Evolutionary conservation across 1,140 invertebrate genomes (phyloP).

Genomic region (Drosophila chauvacae): DNA sequence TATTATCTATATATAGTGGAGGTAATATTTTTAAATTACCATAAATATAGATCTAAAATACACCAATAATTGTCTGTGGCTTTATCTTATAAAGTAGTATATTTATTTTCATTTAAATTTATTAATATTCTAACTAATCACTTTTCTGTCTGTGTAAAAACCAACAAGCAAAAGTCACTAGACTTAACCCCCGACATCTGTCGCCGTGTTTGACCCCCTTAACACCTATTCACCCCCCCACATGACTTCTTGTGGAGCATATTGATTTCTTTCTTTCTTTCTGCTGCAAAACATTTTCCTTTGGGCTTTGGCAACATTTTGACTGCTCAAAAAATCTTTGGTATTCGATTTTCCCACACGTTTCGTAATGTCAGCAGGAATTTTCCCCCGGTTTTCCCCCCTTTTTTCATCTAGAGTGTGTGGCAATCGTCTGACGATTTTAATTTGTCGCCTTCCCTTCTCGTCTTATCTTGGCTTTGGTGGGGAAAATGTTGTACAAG

Average conservation of each 20-base stretch:
- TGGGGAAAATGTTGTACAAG: conserved; percentile 73
- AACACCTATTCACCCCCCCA: conserved; percentile 7
- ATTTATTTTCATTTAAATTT: not conserved
- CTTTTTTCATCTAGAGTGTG: conserved; percentile 30
- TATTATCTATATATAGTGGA: not conserved
- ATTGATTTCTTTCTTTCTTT: conserved; percentile 46
- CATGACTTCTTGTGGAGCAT: conserved; percentile 2
- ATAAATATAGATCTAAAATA: not conserved
- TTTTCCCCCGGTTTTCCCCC: conserved; percentile 12
- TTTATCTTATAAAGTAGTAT: not conserved
- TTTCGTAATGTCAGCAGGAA: conserved; percentile 59
- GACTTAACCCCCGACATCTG: conserved; percentile 37
- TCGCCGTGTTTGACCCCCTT: conserved; percentile 17
- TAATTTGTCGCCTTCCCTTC: conserved; percentile 63
- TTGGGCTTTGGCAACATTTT: conserved; percentile 46
- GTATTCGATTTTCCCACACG: conserved; percentile 44
- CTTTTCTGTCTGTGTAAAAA: not conserved
- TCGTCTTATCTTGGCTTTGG: conserved; percentile 21
- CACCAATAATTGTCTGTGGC: not conserved
- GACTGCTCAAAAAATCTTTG: conserved; percentile 20
- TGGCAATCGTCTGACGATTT: conserved; percentile 50
- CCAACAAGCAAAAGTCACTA: conserved; percentile 8
- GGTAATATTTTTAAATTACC: no score
- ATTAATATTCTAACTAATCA: not conserved
- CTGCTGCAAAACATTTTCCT: conserved; percentile 28